Evolutionary conservation across 1,140 invertebrate species (phyloP), one percentile per base, ranked within the genome.

Genomic region (Globodera ellingtonae): DNA sequence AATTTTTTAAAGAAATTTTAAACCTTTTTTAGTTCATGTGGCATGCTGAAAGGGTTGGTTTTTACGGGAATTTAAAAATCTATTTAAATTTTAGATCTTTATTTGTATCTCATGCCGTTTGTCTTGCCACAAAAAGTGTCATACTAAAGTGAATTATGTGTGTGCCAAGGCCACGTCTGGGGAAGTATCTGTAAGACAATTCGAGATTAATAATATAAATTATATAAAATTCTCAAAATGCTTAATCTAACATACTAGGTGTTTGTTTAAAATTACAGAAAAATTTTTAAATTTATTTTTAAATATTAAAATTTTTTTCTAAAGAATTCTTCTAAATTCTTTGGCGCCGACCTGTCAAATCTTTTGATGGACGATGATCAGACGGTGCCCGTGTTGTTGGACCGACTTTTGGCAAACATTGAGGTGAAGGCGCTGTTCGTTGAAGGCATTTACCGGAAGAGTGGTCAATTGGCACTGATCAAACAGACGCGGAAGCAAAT

Each of bases 61-160:
- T 18, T 72, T 10, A 50, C 15, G 3, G 35, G 35, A 35, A 35
- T 35, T 24, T 9, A 66, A n/a, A 78, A 50, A 47, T 21, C 59
- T 67, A 75, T 35, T 78, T 47, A 44, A 10, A 18, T 78, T 78
- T 6, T 0, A n/a, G 7, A 70, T 6, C 65, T 44, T 6, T 0
- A 4, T 35, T 80, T 94, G 94, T 90, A 90, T 94, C 92, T 94
- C 93, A 83, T 98, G 96, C 91, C 96, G 95, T 90, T 91, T 97
- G 72, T 95, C 94, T 0, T 95, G 95, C 86, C 96, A 98, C 90
- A 96, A 95, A 89, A 97, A 96, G 89, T 98, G 96, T 90, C 94
- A 94, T 85, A 92, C 91, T 73, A 94, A 94, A 87, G 91, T 92
- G 5, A 90, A 85, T 44, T 83, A 85, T 62, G 87, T 89, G 8